Percentiles rank a stretch among this genome's conserved stretches.
Evolutionary conservation across 2,113 vertebrate species (phyloP).

Genomic region (Equus quagga): DNA sequence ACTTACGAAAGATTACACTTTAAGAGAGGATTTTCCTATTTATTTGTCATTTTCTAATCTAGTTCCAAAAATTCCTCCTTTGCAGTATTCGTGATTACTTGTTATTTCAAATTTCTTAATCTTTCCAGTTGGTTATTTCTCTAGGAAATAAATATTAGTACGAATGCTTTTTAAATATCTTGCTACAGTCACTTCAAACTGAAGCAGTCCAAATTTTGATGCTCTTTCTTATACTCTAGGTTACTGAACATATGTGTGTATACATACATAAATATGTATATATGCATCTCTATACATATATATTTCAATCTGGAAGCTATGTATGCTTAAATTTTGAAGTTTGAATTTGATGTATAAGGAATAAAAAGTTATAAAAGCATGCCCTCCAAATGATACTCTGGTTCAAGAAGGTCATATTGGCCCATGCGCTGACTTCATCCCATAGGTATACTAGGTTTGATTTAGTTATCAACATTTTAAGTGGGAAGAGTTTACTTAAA

Average conservation of each 20-base stretch:
- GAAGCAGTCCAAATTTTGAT: neutral
- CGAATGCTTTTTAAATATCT: neutral
- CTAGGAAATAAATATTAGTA: neutral
- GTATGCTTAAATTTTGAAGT: neutral
- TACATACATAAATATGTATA: neutral
- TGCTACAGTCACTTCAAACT: neutral
- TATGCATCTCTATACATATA: neutral
- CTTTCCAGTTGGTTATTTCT: neutral
- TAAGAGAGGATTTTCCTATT: neutral
- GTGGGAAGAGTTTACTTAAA: neutral
- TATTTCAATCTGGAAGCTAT: neutral
- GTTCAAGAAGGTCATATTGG: neutral
- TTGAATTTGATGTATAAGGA: neutral
- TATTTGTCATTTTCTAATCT: neutral
- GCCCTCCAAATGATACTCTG: neutral
- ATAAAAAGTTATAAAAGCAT: neutral
- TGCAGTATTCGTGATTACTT: neutral
- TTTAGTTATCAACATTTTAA: neutral
- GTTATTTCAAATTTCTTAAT: neutral
- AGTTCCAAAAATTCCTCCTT: neutral
- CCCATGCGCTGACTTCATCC: neutral
- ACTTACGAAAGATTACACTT: neutral
- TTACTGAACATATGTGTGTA: neutral
- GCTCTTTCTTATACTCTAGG: neutral
- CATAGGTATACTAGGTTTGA: neutral